Conservation (phyloP, 2,888 invertebrate genomes). For the Periphyllus acericola region DNA sequence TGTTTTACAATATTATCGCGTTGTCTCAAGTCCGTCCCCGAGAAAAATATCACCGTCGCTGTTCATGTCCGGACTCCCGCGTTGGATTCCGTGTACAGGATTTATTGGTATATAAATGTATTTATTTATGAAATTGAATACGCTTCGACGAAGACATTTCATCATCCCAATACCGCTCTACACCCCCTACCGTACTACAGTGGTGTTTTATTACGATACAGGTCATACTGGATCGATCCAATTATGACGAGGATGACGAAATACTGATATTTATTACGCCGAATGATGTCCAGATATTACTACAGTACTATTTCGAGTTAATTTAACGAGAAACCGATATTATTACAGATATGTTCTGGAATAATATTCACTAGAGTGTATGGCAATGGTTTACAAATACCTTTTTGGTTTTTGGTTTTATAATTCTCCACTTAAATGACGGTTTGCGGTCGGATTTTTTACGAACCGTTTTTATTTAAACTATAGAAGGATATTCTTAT, state of each 20-base stretch:
- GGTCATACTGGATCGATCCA: not conserved
- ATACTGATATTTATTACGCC: conserved; percentile 1
- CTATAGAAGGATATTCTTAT: too few species aligned
- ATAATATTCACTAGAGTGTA: not conserved
- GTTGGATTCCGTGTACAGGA: too few species aligned
- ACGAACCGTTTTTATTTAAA: too few species aligned
- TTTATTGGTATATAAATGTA: too few species aligned
- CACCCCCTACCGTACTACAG: accelerated
- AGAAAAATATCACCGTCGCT: not conserved
- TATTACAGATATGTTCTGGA: not conserved
- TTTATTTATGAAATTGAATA: not conserved
- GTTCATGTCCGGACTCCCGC: not conserved
- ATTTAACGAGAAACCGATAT: not conserved
- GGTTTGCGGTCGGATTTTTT: too few species aligned
- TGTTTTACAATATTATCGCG: too few species aligned
- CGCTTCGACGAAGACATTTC: not conserved
- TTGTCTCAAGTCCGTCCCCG: too few species aligned
- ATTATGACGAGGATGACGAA: not conserved
- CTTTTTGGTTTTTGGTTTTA: not conserved
- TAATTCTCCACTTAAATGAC: too few species aligned
- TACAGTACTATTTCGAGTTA: not conserved
- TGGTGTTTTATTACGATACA: not conserved
- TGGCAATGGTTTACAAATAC: not conserved
- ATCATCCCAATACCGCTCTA: conserved; percentile 9
- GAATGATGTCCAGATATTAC: not conserved